Conservation (phyloP, 2,113 vertebrate species). For the Hiodon tergisus region DNA sequence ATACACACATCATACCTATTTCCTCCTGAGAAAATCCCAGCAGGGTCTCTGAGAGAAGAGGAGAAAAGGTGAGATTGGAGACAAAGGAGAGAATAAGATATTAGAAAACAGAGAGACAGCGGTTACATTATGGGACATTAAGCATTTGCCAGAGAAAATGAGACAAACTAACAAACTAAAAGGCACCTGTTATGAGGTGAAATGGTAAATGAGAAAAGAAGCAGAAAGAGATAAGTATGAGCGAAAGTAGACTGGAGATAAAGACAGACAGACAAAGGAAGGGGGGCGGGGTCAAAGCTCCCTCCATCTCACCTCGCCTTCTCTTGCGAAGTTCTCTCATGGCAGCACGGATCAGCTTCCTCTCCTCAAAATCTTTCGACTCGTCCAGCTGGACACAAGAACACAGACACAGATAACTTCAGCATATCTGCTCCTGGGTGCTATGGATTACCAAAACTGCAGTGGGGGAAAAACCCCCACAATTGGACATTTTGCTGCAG, state of each 20-base stretch:
- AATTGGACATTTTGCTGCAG: not conserved
- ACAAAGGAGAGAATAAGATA: slow-evolving; percentile 9
- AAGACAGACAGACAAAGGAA: not conserved
- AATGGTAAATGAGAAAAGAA: not conserved
- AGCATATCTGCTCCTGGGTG: not conserved
- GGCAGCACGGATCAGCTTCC: slow-evolving; percentile 83
- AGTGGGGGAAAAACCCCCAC: not conserved
- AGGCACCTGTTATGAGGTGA: not conserved
- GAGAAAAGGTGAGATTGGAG: slow-evolving; percentile 13
- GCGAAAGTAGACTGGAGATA: not conserved
- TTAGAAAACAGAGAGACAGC: not conserved
- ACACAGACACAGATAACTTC: slow-evolving; percentile 1
- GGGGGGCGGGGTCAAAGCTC: not conserved
- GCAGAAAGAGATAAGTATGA: not conserved
- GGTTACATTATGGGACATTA: too few relatives aligned
- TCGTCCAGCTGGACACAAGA: slow-evolving; percentile 71
- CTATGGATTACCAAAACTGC: not conserved
- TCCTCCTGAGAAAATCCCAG: slow-evolving; percentile 65
- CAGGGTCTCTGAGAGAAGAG: slow-evolving; percentile 56
- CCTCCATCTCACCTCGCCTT: slow-evolving; percentile 77
- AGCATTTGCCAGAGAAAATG: not conserved
- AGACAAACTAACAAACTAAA: not conserved
- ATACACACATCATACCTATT: slow-evolving; percentile 58
- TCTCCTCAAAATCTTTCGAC: slow-evolving; percentile 84
- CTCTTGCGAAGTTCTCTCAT: slow-evolving; percentile 90